Percentiles rank a stretch among this genome's conserved stretches.
Evolutionary conservation across 2,888 invertebrate genomes (phyloP).

Genomic region (Sipunculus nudus): DNA sequence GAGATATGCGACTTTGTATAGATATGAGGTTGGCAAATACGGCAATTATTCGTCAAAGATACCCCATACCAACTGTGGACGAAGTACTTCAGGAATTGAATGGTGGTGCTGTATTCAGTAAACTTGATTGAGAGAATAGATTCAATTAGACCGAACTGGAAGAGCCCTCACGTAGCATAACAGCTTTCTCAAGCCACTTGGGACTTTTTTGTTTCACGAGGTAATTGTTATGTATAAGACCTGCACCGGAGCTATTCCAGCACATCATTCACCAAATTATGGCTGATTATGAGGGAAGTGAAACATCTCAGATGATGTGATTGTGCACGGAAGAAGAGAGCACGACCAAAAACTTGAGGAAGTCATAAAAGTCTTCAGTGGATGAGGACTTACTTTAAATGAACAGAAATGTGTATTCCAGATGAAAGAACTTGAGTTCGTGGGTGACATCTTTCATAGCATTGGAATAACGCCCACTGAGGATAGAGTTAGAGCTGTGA

Average conservation of each 20-base stretch:
- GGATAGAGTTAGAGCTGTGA: constrained; percentile 13
- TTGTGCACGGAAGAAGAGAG: background rate
- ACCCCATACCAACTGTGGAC: constrained; percentile 28
- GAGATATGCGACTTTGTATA: constrained; percentile 35
- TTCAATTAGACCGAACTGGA: constrained; percentile 19
- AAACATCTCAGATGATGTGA: constrained; percentile 16
- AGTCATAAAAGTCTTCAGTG: constrained; percentile 20
- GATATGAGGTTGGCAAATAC: constrained; percentile 32
- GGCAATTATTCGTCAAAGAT: constrained; percentile 26
- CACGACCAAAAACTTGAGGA: constrained; percentile 8
- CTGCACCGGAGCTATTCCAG: constrained; percentile 23
- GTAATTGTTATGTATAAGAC: constrained; percentile 10
- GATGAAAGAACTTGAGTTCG: constrained; percentile 1
- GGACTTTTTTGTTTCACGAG: constrained; percentile 16
- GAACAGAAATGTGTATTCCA: constrained; percentile 2
- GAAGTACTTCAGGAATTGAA: constrained; percentile 11
- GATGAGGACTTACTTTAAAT: constrained; percentile 6
- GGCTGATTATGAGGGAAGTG: background rate
- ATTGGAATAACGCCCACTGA: constrained; percentile 1
- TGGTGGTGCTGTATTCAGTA: constrained; percentile 7
- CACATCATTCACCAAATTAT: constrained; percentile 13
- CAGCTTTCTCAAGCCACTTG: constrained; percentile 15
- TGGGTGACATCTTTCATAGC: constrained; percentile 19
- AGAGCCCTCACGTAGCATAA: constrained; percentile 13
- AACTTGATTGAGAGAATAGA: constrained; percentile 15